Conservation (phyloP, 2,888 invertebrate species). For the Craniophora ligustri region DNA sequence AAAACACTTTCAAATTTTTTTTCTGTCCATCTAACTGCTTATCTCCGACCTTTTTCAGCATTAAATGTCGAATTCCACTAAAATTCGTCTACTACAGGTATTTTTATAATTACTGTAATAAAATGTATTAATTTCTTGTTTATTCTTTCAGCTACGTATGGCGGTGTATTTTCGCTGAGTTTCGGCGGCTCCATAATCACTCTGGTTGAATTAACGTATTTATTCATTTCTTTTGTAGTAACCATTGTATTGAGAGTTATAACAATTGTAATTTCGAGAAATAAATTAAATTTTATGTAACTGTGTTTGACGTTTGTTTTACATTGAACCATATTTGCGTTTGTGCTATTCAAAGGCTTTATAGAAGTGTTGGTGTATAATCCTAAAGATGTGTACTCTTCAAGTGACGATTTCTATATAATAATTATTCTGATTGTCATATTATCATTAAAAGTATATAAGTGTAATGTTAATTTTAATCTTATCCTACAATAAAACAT, state of each 20-base stretch:
- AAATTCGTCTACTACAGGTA: too few species aligned
- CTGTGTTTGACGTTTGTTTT: background rate
- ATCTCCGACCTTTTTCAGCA: too few species aligned
- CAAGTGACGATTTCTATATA: too few species aligned
- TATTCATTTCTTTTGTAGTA: conserved; percentile 53
- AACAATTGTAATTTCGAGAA: conserved; percentile 16
- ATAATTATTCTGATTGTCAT: too few species aligned
- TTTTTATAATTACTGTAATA: background rate
- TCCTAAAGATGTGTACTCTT: too few species aligned
- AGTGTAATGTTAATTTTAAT: too few species aligned
- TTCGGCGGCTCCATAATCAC: conserved; percentile 79
- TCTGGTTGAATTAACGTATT: conserved; percentile 69
- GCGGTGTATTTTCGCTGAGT: conserved; percentile 76
- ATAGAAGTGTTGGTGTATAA: too few species aligned
- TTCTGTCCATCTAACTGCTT: too few species aligned
- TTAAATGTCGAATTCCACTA: too few species aligned
- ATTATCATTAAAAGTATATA: too few species aligned
- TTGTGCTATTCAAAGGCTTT: background rate
- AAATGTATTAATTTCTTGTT: background rate
- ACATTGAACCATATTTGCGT: background rate
- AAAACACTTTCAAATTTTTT: too few species aligned
- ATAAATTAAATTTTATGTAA: conserved; percentile 19
- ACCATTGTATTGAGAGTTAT: conserved; percentile 14
- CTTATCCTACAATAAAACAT: too few species aligned
- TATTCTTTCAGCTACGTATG: conserved; percentile 75